Conservation (phyloP, 2,797 vertebrate species). For the Pelochelys cantorii region DNA sequence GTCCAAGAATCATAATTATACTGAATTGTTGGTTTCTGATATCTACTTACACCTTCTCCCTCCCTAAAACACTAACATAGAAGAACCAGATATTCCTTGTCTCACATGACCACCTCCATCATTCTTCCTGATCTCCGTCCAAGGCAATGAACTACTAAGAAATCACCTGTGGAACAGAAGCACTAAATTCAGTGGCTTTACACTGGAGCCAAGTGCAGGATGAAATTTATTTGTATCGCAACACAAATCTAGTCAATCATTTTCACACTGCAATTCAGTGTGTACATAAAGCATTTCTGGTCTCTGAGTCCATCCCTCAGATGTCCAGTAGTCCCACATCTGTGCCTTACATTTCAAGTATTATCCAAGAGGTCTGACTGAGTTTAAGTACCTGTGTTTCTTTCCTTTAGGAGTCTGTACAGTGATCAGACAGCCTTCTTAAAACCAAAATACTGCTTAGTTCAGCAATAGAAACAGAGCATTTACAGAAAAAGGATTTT, state of each 20-base stretch:
- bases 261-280: not conserved
- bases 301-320: not conserved
- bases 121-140: not conserved
- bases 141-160: not conserved
- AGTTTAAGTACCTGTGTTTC: not conserved
- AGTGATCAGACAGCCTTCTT: not conserved
- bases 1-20: not conserved
- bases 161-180: not conserved
- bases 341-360: not conserved
- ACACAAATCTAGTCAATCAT: not conserved
- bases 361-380: not conserved
- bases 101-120: not conserved
- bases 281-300: not conserved
- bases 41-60: not conserved
- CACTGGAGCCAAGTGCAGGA: not conserved
- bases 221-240: not conserved
- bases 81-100: not conserved
- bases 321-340: not conserved
- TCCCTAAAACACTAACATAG: not conserved
- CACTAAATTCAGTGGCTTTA: not conserved
- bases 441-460: not conserved
- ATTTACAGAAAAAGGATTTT: not conserved
- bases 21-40: not conserved
- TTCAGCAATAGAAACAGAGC: not conserved
- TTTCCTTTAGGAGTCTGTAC: not conserved